Evolutionary conservation across 2,113 vertebrate species (phyloP).

Genomic region (Aix galericulata): DNA sequence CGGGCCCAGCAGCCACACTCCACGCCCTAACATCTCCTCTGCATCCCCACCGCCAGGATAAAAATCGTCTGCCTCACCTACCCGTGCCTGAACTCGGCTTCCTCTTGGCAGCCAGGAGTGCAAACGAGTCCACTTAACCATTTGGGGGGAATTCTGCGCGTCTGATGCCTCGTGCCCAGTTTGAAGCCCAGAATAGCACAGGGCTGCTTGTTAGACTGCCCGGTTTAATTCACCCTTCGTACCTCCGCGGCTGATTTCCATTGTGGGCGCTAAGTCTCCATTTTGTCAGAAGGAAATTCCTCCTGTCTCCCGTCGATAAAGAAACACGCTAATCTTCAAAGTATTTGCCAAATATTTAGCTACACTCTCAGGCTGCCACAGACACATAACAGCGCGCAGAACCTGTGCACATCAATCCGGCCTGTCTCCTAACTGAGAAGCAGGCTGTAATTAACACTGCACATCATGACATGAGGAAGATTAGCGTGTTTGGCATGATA

Average conservation of each 20-base stretch:
- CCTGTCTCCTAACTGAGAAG: slow-evolving; percentile 17
- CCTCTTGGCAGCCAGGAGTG: neutral
- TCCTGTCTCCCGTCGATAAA: slow-evolving; percentile 31
- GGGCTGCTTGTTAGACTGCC: neutral
- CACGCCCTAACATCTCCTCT: neutral
- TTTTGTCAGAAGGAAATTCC: slow-evolving; percentile 33
- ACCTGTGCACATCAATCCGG: neutral
- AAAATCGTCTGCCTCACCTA: neutral
- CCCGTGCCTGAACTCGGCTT: neutral
- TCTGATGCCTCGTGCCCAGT: neutral
- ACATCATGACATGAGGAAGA: slow-evolving; percentile 50
- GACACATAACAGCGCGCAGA: neutral
- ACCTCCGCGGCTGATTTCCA: neutral
- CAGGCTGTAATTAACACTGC: slow-evolving; percentile 30
- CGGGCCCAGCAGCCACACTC: neutral
- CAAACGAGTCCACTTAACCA: slow-evolving; percentile 19
- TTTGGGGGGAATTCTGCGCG: neutral
- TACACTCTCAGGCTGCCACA: neutral
- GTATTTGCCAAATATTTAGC: slow-evolving; percentile 30
- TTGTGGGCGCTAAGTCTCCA: neutral
- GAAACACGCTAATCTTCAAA: slow-evolving; percentile 25
- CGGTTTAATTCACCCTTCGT: neutral
- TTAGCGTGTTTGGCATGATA: slow-evolving; percentile 19
- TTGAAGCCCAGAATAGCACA: neutral
- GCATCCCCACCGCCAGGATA: neutral